These are phyloP conservation scores for Myopa testacea DNA, from an alignment of 2,888 invertebrate genomes.

Conservation along the genomic window DNA sequence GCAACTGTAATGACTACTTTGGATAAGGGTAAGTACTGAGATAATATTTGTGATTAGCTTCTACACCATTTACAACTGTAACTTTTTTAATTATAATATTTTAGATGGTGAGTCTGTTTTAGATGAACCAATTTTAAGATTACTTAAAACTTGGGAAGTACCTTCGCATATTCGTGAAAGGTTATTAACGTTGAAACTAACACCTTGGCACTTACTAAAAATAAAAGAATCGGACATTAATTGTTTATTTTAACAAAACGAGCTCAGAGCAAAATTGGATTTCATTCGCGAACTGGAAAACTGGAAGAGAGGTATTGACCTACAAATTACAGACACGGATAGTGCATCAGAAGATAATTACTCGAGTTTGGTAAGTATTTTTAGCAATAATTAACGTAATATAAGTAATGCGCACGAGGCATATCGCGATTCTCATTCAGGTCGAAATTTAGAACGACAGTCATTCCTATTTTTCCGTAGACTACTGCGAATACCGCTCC, in stretches of 20 bases:
- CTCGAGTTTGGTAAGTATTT: slow-evolving; percentile 7
- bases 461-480: not conserved
- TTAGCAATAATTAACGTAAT: not conserved
- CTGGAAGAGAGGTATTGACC: not conserved
- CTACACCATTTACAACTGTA: no score
- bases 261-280: not conserved
- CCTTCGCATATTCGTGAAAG: not conserved
- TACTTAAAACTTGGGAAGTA: no score
- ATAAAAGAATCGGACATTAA: not conserved
- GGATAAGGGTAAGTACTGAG: no score
- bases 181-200: not conserved
- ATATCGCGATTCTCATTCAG: not conserved
- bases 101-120: no score
- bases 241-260: not conserved
- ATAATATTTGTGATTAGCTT: no score
- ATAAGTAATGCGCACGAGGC: not conserved
- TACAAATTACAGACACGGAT: not conserved
- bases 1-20: no score
- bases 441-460: not conserved
- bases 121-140: no score
- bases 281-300: not conserved
- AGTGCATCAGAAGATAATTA: not conserved
- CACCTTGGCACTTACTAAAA: not conserved
- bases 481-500: no score
- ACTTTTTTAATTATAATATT: no score